Base-by-base conservation (phyloP, 2,888 invertebrate species). In the Herminia tarsipennalis region DNA sequence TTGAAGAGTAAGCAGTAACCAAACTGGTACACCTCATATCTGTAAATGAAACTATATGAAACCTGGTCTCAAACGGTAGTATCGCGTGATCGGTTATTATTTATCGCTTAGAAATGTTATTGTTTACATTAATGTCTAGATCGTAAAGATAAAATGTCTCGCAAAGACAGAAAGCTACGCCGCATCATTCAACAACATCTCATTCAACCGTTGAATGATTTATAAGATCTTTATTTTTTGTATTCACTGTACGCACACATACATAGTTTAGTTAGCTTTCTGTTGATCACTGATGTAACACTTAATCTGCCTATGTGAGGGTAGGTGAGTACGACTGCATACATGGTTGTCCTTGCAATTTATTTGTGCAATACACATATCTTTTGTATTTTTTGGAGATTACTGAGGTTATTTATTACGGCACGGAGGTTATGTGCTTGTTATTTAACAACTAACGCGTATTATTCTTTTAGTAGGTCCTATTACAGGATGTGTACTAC, bases 131-230 rank as follows among this genome's bases (percentile, higher is more conserved):
- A 39, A 48, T 45, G 25, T 48, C 25, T 41, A 54, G n/a, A n/a
- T n/a, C 25, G 34, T 2, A n/a, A n/a, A n/a, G 34, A 18, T 50
- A 28, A 21, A 27, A 14, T 29, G 21, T 42, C n/a, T 40, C 24
- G 9, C 29, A 29, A 33, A 13, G 22, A 10, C 18, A 10, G 10
- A 41, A 33, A 42, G 10, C 12, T 35, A 40, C 22, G 27, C n/a
- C n/a, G n/a, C 20, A 25, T 36, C 50, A 32, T 42, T 51, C 43
- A 34, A 39, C 38, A 35, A 8, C 34, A 30, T 64, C 65, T 60
- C 65, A 45, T 38, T 25, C 5, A 30, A 28, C 27, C 20, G 46
- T 49, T 52, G 64, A 24, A 37, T 22, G 34, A 12, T 24, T 28
- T 12, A 16, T 21, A n/a, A n/a, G 35, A 25, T 10, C 3, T 17